Evolutionary conservation across 2,113 vertebrate genomes (phyloP).

Genomic region (Sturnira hondurensis): DNA sequence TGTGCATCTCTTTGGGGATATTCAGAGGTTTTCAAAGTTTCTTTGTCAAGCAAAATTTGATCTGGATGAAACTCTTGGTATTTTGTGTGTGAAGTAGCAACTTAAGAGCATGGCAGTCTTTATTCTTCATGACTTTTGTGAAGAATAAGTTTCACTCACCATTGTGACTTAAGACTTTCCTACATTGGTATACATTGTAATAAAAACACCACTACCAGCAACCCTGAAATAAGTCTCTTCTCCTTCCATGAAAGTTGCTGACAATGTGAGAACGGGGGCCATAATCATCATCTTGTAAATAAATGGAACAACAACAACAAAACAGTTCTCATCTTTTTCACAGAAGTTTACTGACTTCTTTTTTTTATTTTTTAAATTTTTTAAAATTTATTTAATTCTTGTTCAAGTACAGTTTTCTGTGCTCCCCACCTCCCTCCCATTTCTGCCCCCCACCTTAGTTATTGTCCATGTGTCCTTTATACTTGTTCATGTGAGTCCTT

Average conservation of each 20-base stretch:
- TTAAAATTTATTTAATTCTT: too few species aligned
- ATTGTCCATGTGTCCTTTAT: too few species aligned
- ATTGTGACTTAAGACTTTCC: not conserved
- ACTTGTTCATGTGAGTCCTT: too few species aligned
- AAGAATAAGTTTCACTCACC: not conserved
- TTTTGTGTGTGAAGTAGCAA: not conserved
- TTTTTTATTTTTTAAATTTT: too few species aligned
- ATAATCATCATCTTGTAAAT: not conserved
- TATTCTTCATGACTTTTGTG: not conserved
- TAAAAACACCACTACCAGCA: not conserved
- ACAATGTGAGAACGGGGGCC: not conserved
- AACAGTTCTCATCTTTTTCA: not conserved
- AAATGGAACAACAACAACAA: not conserved
- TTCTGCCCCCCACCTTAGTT: too few species aligned
- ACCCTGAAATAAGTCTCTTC: not conserved
- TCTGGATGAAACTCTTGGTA: not conserved
- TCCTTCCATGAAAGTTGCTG: not conserved
- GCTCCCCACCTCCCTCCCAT: too few species aligned
- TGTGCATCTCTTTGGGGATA: constrained; percentile 3
- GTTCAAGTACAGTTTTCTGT: too few species aligned
- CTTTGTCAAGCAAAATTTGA: not conserved
- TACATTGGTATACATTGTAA: not conserved
- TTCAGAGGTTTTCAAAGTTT: constrained; percentile 2
- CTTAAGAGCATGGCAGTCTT: not conserved
- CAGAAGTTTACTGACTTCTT: not conserved